Base-by-base conservation (phyloP, 2,888 invertebrate species). In the Piscicola geometra region DNA sequence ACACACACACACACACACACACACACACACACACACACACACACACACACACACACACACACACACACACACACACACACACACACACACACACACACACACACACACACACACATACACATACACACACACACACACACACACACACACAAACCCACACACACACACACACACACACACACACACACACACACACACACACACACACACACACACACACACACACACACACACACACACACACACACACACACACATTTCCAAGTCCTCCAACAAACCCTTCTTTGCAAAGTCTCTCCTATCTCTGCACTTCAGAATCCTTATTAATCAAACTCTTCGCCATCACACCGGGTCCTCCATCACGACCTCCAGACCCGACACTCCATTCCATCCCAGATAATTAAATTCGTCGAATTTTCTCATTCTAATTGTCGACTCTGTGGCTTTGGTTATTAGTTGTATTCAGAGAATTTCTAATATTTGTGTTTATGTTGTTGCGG, bases 241-340 rank as follows among this genome's bases (percentile, higher is more conserved):
- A 71, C 47, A 1, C 83, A 83, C 82, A 83, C 84, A 82, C 84
- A 21, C 64, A 21, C 64, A 21, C 64, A 21, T 12, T 15, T 25
- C 12, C n/a, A 21, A 9, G n/a, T 25, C 9, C 25, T 15, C 25
- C 9, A 9, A 64, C 25, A 28, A 9, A 64, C 64, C 9, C 64
- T 15, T 25, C 9, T 25, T 15, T 25, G n/a, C n/a, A n/a, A n/a
- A n/a, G n/a, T n/a, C n/a, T n/a, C n/a, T n/a, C n/a, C n/a, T n/a
- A n/a, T n/a, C n/a, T n/a, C n/a, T n/a, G n/a, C n/a, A n/a, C n/a
- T n/a, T n/a, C n/a, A n/a, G n/a, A n/a, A n/a, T n/a, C n/a, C n/a
- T n/a, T n/a, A n/a, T n/a, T n/a, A n/a, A n/a, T n/a, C n/a, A n/a
- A n/a, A n/a, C n/a, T n/a, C n/a, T n/a, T n/a, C n/a, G n/a, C n/a